Evolutionary conservation across 1,140 invertebrate species (phyloP), one percentile per base, ranked within the genome.

Genomic region (Carposina sasakii): DNA sequence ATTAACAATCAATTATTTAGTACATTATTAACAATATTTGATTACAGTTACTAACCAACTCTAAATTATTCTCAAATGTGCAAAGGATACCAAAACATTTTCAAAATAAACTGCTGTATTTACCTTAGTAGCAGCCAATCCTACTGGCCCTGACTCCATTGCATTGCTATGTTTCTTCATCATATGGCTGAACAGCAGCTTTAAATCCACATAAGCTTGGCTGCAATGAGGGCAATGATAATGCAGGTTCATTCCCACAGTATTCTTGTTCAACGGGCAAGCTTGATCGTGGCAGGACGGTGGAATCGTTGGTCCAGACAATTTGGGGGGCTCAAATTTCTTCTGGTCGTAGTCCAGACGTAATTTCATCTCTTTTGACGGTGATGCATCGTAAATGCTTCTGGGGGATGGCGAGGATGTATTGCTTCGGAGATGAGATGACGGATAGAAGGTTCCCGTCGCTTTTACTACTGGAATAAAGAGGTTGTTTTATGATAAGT

Each of bases 361-460:
- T 15, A 68, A 59, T 41, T 81, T 81, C 52, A 71, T 52, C 8
- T 81, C 73, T 50, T 78, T 81, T 13, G 76, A 75, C n/a, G 78
- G 76, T 23, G 81, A 76, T 8, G 78, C 72, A 43, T 84, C 71
- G 46, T 82, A 81, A 43, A 79, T 81, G 48, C 77, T 75, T 43
- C 76, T 55, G 2, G 79, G 72, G 30, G 72, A 74, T 1, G 71
- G 68, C 3, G 71, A 75, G 26, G 79, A 74, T 0, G 79, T 71
- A 33, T 81, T 76, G 58, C 76, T 76, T 56, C 72, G 79, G 77
- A 92, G 89, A 82, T 93, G 92, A 70, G 94, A 94, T 62, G 95
- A 89, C 67, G 95, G 95, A 87, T 94, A 97, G 89, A 94, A 97
- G 82, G 94, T 97, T 79, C 95, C 95, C 68, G 93, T 90, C 81